Conservation (phyloP, 2,888 invertebrate genomes). For the Tipula helvola region DNA sequence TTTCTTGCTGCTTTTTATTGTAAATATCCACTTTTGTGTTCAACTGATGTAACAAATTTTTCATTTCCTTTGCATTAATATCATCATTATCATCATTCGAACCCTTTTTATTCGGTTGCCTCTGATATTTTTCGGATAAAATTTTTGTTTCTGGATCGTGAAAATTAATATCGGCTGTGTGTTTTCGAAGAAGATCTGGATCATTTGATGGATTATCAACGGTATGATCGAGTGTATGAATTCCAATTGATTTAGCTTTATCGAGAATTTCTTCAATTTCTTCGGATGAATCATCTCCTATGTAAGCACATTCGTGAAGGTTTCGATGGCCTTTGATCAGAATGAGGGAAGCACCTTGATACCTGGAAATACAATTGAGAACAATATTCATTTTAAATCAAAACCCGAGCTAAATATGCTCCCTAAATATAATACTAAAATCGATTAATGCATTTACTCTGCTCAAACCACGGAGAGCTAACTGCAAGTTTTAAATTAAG, state of each 20-base stretch:
- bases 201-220: slow-evolving; percentile 43
- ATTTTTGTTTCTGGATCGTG: slow-evolving; percentile 39
- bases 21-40: slow-evolving; percentile 21
- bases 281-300: slow-evolving; percentile 68
- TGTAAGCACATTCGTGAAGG: slow-evolving; percentile 66
- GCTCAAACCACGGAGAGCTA: no score
- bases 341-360: slow-evolving; percentile 63
- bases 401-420: no score
- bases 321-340: slow-evolving; percentile 66
- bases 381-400: not conserved
- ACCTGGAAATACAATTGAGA: slow-evolving; percentile 36
- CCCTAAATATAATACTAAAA: no score
- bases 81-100: slow-evolving; percentile 19
- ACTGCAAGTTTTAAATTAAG: no score
- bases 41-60: slow-evolving; percentile 25
- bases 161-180: slow-evolving; percentile 47
- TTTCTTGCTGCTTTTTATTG: slow-evolving; percentile 26
- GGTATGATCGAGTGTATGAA: slow-evolving; percentile 25
- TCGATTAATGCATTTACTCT: no score
- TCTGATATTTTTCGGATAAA: not conserved
- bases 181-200: slow-evolving; percentile 48
- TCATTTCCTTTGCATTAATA: slow-evolving; percentile 20
- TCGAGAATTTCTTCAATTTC: slow-evolving; percentile 53
- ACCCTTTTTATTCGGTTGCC: slow-evolving; percentile 6
- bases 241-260: slow-evolving; percentile 35